Percentiles rank a stretch among this genome's conserved stretches.
Conservation (phyloP, 1,140 invertebrate genomes). For the Teleogryllus occipitalis region DNA sequence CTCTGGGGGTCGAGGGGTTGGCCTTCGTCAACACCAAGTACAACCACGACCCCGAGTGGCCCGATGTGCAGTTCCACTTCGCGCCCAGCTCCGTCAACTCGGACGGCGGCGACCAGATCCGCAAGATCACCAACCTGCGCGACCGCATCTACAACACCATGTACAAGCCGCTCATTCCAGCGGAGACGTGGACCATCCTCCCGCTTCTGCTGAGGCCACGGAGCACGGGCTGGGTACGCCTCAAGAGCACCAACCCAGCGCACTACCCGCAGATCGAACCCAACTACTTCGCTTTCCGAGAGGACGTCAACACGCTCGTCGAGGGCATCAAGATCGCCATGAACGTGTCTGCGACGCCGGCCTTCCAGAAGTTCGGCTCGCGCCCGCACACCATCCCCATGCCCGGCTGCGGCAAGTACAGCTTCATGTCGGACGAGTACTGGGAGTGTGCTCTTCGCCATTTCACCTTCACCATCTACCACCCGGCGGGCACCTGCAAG, state of each 20-base stretch:
- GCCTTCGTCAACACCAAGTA: conserved; percentile 80
- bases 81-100: conserved; percentile 72
- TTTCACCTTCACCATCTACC: conserved; percentile 79
- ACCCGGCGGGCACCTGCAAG: conserved; percentile 75
- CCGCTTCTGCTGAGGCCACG: conserved; percentile 71
- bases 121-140: conserved; percentile 63
- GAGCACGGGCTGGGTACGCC: conserved; percentile 70
- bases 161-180: conserved; percentile 66
- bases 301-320: conserved; percentile 64
- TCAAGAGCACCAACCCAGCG: conserved; percentile 69
- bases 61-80: conserved; percentile 82
- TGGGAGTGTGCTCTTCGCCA: conserved; percentile 76
- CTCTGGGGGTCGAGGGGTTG: conserved; percentile 64
- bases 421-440: conserved; percentile 66
- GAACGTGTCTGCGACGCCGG: conserved; percentile 64
- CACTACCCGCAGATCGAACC: conserved; percentile 80
- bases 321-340: conserved; percentile 77
- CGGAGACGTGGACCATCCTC: conserved; percentile 76
- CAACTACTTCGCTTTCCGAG: conserved; percentile 76
- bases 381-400: conserved; percentile 66
- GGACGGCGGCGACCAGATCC: conserved; percentile 65
- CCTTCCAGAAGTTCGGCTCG: conserved; percentile 72
- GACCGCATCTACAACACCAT: conserved; percentile 76
- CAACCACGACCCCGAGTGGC: conserved; percentile 60
- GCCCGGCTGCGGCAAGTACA: conserved; percentile 61